Evolutionary conservation across 1,140 invertebrate species (phyloP).

Genomic region (Oreohelix idahoensis): DNA sequence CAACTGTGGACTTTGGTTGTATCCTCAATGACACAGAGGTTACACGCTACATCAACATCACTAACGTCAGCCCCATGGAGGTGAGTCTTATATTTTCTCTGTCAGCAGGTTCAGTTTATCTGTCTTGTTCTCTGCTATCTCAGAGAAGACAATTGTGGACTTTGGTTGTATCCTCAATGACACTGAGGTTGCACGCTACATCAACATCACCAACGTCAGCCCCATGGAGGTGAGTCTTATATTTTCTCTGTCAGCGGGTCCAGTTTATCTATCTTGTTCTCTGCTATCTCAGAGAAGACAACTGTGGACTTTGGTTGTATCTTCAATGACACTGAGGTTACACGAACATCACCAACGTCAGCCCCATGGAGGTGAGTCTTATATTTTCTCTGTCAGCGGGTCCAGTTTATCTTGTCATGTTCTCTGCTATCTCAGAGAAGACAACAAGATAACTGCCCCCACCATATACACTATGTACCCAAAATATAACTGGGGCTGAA

Average conservation of each 20-base stretch:
- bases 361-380: constrained; percentile 70
- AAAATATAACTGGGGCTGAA: too few relatives aligned
- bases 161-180: constrained; percentile 74
- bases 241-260: too few relatives aligned
- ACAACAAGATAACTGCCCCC: too few relatives aligned
- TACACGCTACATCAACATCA: constrained; percentile 72
- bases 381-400: too few relatives aligned
- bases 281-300: too few relatives aligned
- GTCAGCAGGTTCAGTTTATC: too few relatives aligned
- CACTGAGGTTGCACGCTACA: constrained; percentile 70
- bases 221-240: constrained; percentile 70
- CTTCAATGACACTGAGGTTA: constrained; percentile 73
- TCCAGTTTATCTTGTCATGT: too few relatives aligned
- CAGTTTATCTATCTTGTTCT: too few relatives aligned
- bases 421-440: too few relatives aligned
- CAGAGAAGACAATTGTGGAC: constrained; percentile 69
- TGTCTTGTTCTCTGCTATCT: too few relatives aligned
- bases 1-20: constrained; percentile 71
- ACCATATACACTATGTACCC: too few relatives aligned
- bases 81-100: constrained; percentile 54
- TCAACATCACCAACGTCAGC: constrained; percentile 73
- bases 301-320: constrained; percentile 73
- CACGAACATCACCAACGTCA: constrained; percentile 72
- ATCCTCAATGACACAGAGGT: constrained; percentile 73
- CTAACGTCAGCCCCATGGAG: constrained; percentile 72